Conservation (phyloP, 2,888 invertebrate genomes). For the Hemicrepidius hirtus region DNA sequence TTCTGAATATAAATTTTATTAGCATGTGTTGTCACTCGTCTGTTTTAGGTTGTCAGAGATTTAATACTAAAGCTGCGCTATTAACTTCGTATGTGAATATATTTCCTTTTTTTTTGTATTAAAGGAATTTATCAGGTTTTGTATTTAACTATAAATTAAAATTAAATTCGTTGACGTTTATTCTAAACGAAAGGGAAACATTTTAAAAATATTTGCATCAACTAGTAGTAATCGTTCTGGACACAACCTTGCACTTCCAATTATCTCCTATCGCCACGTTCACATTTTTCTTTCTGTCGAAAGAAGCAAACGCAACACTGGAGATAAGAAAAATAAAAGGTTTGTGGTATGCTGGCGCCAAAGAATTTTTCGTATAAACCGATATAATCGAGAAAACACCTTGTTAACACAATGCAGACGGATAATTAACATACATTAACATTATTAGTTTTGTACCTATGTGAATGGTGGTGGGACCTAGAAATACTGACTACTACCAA, state of each 20-base stretch:
- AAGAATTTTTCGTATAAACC: constrained; percentile 45
- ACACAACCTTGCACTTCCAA: constrained; percentile 41
- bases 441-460: constrained; percentile 53
- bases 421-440: constrained; percentile 59
- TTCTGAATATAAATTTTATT: constrained; percentile 19
- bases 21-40: not conserved
- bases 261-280: constrained; percentile 47
- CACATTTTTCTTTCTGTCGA: constrained; percentile 41
- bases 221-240: constrained; percentile 35
- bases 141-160: not conserved
- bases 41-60: not conserved
- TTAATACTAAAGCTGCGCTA: not conserved
- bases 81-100: too few relatives aligned
- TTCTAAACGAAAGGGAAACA: not conserved
- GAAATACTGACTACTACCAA: constrained; percentile 35
- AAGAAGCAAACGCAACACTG: constrained; percentile 41
- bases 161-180: not conserved
- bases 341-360: constrained; percentile 48
- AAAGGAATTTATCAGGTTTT: not conserved
- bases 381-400: constrained; percentile 57
- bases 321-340: constrained; percentile 44
- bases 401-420: constrained; percentile 58
- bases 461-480: constrained; percentile 32
- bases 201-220: constrained; percentile 19
- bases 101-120: not conserved